phyloP scores from a whole-genome alignment of 2,888 invertebrate species.

The Bombyx huttoni region DNA sequence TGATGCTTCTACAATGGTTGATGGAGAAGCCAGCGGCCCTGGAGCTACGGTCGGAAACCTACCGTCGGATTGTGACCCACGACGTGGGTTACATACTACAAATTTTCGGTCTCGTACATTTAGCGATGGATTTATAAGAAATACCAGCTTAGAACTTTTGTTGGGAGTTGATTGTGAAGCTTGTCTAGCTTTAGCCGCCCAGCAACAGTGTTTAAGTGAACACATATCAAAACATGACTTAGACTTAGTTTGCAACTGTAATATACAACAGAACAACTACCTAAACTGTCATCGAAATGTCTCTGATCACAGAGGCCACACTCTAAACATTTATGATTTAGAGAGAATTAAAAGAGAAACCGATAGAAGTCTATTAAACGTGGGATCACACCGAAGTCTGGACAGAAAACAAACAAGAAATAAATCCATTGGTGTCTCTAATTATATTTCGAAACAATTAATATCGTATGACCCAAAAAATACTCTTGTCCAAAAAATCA shows the following conservation, averaged over 20 bases:
- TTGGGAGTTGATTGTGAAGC: slow-evolving; percentile 68
- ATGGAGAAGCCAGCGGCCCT: slow-evolving; percentile 34
- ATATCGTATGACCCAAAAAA: slow-evolving; percentile 64
- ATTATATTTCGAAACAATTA: slow-evolving; percentile 63
- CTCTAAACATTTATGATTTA: slow-evolving; percentile 58
- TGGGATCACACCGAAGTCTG: slow-evolving; percentile 58
- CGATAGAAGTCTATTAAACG: slow-evolving; percentile 37
- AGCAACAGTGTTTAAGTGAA: slow-evolving; percentile 49
- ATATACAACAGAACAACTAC: slow-evolving; percentile 58
- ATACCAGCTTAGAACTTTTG: slow-evolving; percentile 62
- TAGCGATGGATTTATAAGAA: slow-evolving; percentile 64
- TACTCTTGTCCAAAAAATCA: slow-evolving; percentile 64
- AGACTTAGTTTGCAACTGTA: slow-evolving; percentile 63
- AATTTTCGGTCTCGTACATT: slow-evolving; percentile 64
- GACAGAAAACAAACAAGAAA: slow-evolving; percentile 62
- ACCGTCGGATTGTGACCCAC: slow-evolving; percentile 18
- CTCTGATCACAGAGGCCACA: slow-evolving; percentile 47
- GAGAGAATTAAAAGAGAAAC: slow-evolving; percentile 58
- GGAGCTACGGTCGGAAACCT: slow-evolving; percentile 6
- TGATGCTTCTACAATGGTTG: slow-evolving; percentile 66
- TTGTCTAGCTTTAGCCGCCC: slow-evolving; percentile 57
- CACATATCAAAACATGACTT: slow-evolving; percentile 54
- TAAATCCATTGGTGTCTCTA: slow-evolving; percentile 60
- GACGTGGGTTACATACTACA: slow-evolving; percentile 34
- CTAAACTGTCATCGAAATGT: slow-evolving; percentile 48